phyloP scores from a whole-genome alignment of 2,888 invertebrate species.

The Mimachlamys varia region DNA sequence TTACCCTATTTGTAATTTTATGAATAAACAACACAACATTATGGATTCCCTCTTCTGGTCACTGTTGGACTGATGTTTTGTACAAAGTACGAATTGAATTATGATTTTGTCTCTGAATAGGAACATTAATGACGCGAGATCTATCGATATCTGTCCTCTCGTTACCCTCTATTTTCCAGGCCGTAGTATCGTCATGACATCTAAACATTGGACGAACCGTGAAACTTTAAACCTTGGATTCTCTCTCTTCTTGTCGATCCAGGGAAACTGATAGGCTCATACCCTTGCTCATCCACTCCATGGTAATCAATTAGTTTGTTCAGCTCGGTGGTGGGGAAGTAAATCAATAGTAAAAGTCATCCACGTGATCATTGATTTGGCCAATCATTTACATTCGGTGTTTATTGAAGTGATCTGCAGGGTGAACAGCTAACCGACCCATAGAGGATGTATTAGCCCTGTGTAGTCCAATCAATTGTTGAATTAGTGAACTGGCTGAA shows the following conservation, averaged over 20 bases:
- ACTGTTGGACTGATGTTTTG: too few species aligned
- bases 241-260: background rate
- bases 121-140: too few species aligned
- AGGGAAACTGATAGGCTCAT: background rate
- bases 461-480: background rate
- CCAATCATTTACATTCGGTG: background rate
- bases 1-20: too few species aligned
- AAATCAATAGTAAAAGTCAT: constrained; percentile 9
- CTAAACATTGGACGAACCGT: background rate
- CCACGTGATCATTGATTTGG: background rate
- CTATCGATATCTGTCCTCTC: background rate
- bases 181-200: background rate
- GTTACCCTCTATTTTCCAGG: background rate
- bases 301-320: background rate
- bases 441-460: background rate
- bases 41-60: too few species aligned
- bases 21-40: too few species aligned
- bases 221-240: background rate
- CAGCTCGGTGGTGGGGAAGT: background rate
- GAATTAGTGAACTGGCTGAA: background rate
- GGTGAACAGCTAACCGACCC: background rate
- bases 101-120: too few species aligned
- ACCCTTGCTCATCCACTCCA: background rate
- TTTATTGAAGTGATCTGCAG: background rate
- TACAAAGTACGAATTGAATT: too few species aligned